Evolutionary conservation across 1,140 invertebrate genomes (phyloP).

Genomic region (Ephestia elutella): DNA sequence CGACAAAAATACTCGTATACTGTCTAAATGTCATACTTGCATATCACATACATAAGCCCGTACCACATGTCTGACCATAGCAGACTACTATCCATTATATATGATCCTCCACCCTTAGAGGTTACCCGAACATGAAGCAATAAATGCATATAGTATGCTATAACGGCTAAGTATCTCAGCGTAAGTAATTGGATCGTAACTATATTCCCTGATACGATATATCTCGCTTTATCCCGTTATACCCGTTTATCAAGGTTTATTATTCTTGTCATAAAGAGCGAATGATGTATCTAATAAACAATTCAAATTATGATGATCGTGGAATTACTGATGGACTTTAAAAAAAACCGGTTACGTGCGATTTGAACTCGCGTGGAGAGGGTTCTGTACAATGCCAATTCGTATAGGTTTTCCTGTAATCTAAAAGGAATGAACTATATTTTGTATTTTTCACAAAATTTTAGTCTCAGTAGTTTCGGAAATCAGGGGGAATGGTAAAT

Average conservation of each 20-base stretch:
- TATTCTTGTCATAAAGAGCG: background rate
- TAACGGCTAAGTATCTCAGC: constrained; percentile 3
- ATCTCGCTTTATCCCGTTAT: constrained; percentile 1
- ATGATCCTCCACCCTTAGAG: background rate
- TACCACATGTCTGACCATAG: background rate
- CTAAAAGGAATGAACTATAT: too few species aligned
- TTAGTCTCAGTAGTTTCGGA: too few species aligned
- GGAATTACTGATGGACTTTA: too few species aligned
- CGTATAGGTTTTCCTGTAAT: too few species aligned
- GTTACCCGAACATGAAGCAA: background rate
- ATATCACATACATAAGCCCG: too few species aligned
- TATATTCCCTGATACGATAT: constrained; percentile 4
- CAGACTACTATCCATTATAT: background rate
- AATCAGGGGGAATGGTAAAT: too few species aligned
- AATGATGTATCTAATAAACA: background rate
- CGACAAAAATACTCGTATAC: too few species aligned
- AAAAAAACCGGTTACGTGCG: too few species aligned
- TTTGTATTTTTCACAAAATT: too few species aligned
- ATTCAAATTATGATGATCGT: background rate
- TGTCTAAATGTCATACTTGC: too few species aligned
- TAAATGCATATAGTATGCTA: constrained; percentile 4
- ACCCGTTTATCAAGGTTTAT: background rate
- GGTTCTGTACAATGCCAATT: too few species aligned
- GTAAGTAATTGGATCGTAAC: constrained; percentile 9
- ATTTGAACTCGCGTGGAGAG: too few species aligned